Base-by-base conservation (phyloP, 2,888 invertebrate species). In the Phyllotreta striolata region DNA sequence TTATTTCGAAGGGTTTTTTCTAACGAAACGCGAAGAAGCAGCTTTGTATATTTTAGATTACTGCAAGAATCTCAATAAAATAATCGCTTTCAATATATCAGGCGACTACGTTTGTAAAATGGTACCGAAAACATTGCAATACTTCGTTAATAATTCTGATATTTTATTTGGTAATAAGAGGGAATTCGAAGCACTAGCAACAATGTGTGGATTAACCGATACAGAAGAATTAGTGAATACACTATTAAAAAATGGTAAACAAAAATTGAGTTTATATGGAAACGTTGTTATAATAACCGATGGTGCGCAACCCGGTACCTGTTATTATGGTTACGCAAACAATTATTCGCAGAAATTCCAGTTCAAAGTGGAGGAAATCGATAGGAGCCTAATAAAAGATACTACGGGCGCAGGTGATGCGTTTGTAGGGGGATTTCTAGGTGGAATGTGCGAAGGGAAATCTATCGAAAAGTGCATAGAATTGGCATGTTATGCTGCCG, bases 201-300 rank as follows among this genome's bases (percentile, higher is more conserved):
- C 76, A 41, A 70, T 77, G 13, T 70, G 79, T 14, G 77, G 78
- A 51, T 73, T 73, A 24, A 69, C 74, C 35, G 61, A 65, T 5
- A 64, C 70, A 24, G 61, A 69, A 14, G 63, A 66, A 24, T 52
- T 73, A 41, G 58, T 65, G 24, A 46, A 63, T 6, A 14, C 51
- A 40, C 58, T 74, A 12, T 43, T 70, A n/a, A 51, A 61, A 49
- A 54, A 61, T 12, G 56, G 34, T 40, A 54, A 55, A 56, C 38
- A 51, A 8, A 66, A 54, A 54, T 44, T 65, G 52, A n/a, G 59
- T 1, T 59, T 61, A 54, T 76, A 76, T 56, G 74, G 81, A 13
- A 84, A 88, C 68, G 83, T 86, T 4, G 83, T 89, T 14, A 81
- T 89, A 1, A 83, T 90, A 62, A 91, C 91, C 5, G 85, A 89